Evolutionary conservation across 2,797 vertebrate genomes (phyloP).

Genomic region (Pterois miles): DNA sequence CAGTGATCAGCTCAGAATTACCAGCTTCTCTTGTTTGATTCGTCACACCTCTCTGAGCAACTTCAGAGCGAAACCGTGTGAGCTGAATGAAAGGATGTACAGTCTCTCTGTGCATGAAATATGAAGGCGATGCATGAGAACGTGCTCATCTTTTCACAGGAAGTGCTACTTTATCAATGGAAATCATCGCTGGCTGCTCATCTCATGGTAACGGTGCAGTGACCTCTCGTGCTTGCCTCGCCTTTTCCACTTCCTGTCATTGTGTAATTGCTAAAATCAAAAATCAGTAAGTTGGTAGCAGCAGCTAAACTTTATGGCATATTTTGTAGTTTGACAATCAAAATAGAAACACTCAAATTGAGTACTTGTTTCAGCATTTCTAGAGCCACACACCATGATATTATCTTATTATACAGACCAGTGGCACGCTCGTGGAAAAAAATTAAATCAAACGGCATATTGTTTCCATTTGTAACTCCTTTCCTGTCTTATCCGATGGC

Average conservation of each 20-base stretch:
- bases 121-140: not conserved
- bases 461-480: slow-evolving; percentile 39
- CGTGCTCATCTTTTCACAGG: slow-evolving; percentile 49
- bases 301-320: not conserved
- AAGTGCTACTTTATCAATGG: slow-evolving; percentile 43
- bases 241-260: slow-evolving; percentile 40
- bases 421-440: slow-evolving; percentile 24
- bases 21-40: not conserved
- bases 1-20: no score
- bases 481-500: slow-evolving; percentile 31
- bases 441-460: slow-evolving; percentile 24
- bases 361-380: slow-evolving; percentile 34
- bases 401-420: slow-evolving; percentile 45
- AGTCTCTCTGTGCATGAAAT: not conserved
- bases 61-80: not conserved
- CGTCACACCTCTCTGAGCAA: not conserved
- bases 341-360: slow-evolving; percentile 11
- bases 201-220: slow-evolving; percentile 6
- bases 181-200: slow-evolving; percentile 23
- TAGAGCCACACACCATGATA: slow-evolving; percentile 19
- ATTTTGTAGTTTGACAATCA: slow-evolving; percentile 11
- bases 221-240: not conserved
- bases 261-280: slow-evolving; percentile 7
- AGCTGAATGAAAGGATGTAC: not conserved
- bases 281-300: not conserved